phyloP scores from a whole-genome alignment of 1,140 invertebrate species.

The Andrena cerasifolii region DNA sequence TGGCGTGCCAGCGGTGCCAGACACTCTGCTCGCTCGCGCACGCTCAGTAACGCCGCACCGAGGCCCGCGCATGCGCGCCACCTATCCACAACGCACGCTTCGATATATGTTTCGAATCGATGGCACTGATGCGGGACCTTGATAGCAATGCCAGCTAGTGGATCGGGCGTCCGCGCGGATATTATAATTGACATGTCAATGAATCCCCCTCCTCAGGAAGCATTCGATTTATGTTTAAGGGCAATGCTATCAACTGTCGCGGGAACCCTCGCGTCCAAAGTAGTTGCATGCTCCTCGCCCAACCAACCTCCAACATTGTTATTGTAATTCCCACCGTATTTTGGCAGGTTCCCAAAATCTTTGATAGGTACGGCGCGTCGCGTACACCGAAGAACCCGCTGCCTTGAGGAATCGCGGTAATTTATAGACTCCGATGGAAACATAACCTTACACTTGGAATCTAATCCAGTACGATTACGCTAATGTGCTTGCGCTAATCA shows the following conservation, averaged over 20 bases:
- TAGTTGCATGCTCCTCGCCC: background rate
- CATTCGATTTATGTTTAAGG: constrained; percentile 20
- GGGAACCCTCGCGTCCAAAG: background rate
- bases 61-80: constrained; percentile 22
- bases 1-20: rapidly evolving
- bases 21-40: background rate
- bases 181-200: constrained; percentile 39
- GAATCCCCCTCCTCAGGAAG: constrained; percentile 29
- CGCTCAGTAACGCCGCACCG: background rate
- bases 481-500: too few species aligned
- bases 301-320: background rate
- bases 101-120: constrained; percentile 56
- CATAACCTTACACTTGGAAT: too few species aligned
- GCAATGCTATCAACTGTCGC: background rate
- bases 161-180: constrained; percentile 18
- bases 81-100: background rate
- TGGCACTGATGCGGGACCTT: constrained; percentile 43
- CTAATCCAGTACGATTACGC: too few species aligned
- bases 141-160: too few species aligned
- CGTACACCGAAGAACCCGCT: background rate
- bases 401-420: background rate
- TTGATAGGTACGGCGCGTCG: too few species aligned
- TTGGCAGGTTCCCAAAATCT: background rate
- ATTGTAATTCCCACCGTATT: background rate
- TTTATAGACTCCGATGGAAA: background rate